A percentile compares a stretch with the other conserved stretches of the same genome.
These are phyloP conservation scores for Microtus ochrogaster DNA, from an alignment of 2,113 vertebrate species.

Conservation along the genomic window DNA sequence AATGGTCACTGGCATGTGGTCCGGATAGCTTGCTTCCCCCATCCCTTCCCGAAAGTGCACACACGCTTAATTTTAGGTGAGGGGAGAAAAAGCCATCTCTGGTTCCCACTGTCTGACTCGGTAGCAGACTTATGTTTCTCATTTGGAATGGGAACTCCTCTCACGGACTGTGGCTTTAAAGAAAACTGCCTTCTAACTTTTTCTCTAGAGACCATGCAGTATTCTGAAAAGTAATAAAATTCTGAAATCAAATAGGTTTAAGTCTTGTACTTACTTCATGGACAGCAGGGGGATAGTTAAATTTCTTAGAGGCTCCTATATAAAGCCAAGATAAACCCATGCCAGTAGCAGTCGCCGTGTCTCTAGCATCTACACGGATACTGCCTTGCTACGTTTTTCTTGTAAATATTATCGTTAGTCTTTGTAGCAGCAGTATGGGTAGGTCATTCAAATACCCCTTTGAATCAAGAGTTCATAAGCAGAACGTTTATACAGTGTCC, in stretches of 20 bases:
- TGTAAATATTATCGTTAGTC: neutral
- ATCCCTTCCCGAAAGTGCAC: neutral
- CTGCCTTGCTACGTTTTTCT: neutral
- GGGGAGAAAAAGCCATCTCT: neutral
- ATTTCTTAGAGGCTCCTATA: neutral
- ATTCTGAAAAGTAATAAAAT: conserved; percentile 35
- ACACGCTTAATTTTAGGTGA: neutral
- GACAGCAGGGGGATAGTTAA: neutral
- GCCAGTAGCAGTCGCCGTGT: neutral
- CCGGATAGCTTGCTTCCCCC: neutral
- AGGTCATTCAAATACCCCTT: neutral
- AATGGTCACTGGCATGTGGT: neutral
- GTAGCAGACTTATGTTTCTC: neutral
- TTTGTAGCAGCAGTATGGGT: neutral
- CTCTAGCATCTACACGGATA: neutral
- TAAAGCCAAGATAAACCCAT: neutral
- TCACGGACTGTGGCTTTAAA: neutral
- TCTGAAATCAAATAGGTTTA: neutral
- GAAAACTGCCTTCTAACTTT: neutral
- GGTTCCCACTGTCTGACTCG: neutral
- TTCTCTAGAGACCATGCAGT: neutral
- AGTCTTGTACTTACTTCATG: neutral
- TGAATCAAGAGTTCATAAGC: neutral
- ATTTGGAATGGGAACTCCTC: neutral
- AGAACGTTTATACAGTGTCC: neutral